Evolutionary conservation across 1,140 invertebrate genomes (phyloP).

Genomic region (Mya arenaria): DNA sequence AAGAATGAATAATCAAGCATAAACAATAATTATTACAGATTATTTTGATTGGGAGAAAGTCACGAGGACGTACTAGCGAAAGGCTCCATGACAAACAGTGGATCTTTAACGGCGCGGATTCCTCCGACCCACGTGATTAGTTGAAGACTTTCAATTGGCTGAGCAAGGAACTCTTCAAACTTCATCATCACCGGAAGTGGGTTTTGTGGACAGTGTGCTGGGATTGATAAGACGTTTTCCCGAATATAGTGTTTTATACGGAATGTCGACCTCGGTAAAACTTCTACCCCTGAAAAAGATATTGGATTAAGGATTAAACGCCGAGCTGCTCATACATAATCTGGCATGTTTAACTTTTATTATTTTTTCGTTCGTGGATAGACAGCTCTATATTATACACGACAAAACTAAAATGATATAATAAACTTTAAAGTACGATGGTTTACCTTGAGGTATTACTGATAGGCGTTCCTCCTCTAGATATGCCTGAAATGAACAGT

Average conservation of each 20-base stretch:
- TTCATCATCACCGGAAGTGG: background rate
- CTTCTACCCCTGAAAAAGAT: slow-evolving; percentile 16
- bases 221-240: background rate
- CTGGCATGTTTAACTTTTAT: background rate
- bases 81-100: slow-evolving; percentile 59
- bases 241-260: background rate
- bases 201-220: background rate
- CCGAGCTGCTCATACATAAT: background rate
- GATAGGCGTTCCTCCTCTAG: background rate
- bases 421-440: background rate
- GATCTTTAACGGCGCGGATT: slow-evolving; percentile 70
- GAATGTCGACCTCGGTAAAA: slow-evolving; percentile 7
- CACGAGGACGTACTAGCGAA: slow-evolving; percentile 62
- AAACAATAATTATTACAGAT: background rate
- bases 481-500: slow-evolving; percentile 37
- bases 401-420: too few relatives aligned
- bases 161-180: background rate
- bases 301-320: background rate
- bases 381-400: background rate
- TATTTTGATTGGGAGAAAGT: background rate
- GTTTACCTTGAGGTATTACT: slow-evolving; percentile 45
- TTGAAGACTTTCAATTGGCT: background rate
- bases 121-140: slow-evolving; percentile 66
- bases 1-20: background rate
- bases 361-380: background rate